Evolutionary conservation across 2,888 invertebrate genomes (phyloP), one percentile per base, ranked within the genome.

Genomic region (Drosophila falleni): DNA sequence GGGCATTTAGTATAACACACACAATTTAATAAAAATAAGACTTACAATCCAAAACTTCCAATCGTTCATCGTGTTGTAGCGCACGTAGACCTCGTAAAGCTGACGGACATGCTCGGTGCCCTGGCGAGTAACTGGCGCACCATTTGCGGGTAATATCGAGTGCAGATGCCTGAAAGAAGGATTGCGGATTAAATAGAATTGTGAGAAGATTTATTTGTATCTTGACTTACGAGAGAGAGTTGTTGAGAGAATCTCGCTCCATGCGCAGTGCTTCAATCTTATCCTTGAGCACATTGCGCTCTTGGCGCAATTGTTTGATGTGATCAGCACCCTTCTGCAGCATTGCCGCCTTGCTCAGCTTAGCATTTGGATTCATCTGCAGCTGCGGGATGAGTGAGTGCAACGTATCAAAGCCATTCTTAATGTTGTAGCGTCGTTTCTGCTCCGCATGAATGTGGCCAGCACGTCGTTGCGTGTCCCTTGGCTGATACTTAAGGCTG

Each of bases 21-120:
- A 5, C 15, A 37, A 15, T 41, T 16, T 37, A 19, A 19, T 1
- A 19, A n/a, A 5, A 19, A 11, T 1, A n/a, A 16, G 29, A 85
- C 91, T 90, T 97, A 98, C 98, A 94, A 99, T 97, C 98, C 98
- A 99, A 94, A 98, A 99, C 94, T 98, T 98, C 98, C 98, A 99
- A 93, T 98, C 98, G 90, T 96, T 96, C 91, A 96, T 94, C 16
- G 98, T 98, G 69, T 98, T 94, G 84, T 94, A 95, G 80, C 96
- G 95, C 49, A 99, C 97, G 93, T 98, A 98, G 35, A 97, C 96
- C 81, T 97, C 97, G 93, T 98, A 98, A 95, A 98, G 96, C 93
- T 98, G 98, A 85, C 96, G 96, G 94, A 98, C 96, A 90, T 97
- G 97, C 89, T 96, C 97, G 39, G 96, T 97, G 84, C 97, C 95